phyloP scores from a whole-genome alignment of 2,888 invertebrate genomes.

The Tiliacea aurago region DNA sequence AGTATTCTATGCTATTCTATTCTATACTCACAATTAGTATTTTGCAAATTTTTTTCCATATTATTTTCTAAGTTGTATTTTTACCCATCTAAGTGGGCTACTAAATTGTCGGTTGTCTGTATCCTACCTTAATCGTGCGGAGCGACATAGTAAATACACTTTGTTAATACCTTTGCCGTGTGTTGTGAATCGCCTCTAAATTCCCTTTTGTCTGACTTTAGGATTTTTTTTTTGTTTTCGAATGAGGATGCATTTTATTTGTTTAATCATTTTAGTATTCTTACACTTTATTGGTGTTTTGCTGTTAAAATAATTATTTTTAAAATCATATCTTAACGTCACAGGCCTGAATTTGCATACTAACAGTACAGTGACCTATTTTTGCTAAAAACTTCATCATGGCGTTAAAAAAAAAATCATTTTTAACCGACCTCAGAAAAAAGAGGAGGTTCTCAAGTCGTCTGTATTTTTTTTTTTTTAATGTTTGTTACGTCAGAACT shows the following conservation, averaged over 20 bases:
- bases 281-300: neutral
- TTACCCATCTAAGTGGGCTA: neutral
- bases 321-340: neutral
- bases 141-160: conserved; percentile 61
- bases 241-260: neutral
- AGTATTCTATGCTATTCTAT: too few species aligned
- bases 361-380: too few species aligned
- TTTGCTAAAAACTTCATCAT: too few species aligned
- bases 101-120: conserved; percentile 3
- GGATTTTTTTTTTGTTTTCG: conserved; percentile 1
- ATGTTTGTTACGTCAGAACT: too few species aligned
- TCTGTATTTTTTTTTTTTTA: too few species aligned
- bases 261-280: neutral
- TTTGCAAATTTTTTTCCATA: too few species aligned
- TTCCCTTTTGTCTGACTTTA: conserved; percentile 39
- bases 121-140: conserved; percentile 61
- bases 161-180: conserved; percentile 54
- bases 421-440: too few species aligned
- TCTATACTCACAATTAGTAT: neutral
- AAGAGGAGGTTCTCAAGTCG: too few species aligned
- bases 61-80: neutral
- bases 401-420: too few species aligned
- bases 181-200: conserved; percentile 50
- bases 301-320: neutral
- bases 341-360: neutral